Conservation (phyloP, 2,888 invertebrate species). For the Stramonita haemastoma region DNA sequence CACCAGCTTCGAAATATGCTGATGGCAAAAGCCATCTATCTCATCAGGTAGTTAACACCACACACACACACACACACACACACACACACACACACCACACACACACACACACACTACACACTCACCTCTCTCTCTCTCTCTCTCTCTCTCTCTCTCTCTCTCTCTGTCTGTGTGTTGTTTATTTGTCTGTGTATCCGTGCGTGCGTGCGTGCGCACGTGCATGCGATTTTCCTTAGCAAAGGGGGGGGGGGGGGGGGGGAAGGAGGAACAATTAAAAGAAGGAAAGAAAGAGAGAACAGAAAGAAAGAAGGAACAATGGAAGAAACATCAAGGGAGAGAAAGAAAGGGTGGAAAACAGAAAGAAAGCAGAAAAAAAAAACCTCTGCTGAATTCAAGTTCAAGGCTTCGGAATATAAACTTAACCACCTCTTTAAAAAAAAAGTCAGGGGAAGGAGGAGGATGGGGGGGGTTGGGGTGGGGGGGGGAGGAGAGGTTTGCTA, state of each 20-base stretch:
- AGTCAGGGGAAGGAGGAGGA: not conserved
- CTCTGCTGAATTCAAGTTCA: not conserved
- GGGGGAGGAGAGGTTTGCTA: not conserved
- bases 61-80: no score
- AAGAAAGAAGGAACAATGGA: not conserved
- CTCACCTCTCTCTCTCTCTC: no score
- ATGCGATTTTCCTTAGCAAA: no score
- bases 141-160: no score
- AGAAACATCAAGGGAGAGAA: not conserved
- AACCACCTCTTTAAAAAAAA: not conserved
- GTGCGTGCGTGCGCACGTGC: no score
- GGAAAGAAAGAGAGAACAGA: not conserved
- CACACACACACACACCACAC: no score
- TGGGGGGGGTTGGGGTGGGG: not conserved
- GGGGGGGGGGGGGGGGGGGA: not conserved
- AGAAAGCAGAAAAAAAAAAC: not conserved
- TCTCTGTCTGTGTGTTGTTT: no score
- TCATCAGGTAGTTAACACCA: no score
- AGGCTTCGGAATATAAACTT: not conserved
- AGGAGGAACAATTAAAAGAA: not conserved
- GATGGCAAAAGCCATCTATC: no score
- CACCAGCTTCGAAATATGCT: no score
- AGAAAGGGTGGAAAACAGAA: not conserved
- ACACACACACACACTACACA: no score
- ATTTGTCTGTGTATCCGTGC: no score